Evolutionary conservation across 2,888 invertebrate genomes (phyloP), one percentile per base, ranked within the genome.

Genomic region (Acrobasis consociella): DNA sequence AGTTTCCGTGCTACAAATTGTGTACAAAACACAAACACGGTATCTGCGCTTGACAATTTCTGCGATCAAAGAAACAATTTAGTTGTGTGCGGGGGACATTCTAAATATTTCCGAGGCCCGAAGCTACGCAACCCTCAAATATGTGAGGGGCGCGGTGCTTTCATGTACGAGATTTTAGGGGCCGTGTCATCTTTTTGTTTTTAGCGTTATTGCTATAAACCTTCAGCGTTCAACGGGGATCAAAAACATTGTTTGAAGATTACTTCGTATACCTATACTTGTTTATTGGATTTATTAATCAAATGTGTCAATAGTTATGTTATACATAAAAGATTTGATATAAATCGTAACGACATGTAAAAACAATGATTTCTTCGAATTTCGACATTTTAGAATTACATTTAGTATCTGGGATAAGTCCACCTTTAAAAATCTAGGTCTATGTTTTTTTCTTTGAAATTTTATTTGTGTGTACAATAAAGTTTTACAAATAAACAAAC

Each of bases 41-140:
- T 56, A 56, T 42, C 56, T 56, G 55, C 42, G 15, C 10, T 39
- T 56, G 56, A 56, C 56, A 56, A 42, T 46, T 13, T 42, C 17
- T 22, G 10, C 13, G 42, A 56, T 78, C 78, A 80, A 77, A 79
- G 73, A 68, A 70, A 70, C 70, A 70, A 74, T 76, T 74, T 70
- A 69, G 69, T 38, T 56, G 58, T 62, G n/a, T 31, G 2, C 37
- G 17, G 42, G 22, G 38, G 49, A 46, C 39, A 60, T 60, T 50
- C 37, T 39, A 39, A 64, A 50, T 38, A 51, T 60, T 60, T 51
- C 51, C 52, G 50, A 7, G n/a, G 13, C 11, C 11, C 13, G 46
- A 42, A 53, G 39, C 55, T 55, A 39, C 55, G 39, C 55, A 39
- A 17, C 55, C 38, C 11, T 15, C 15, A 55, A 55, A 55, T 55